A percentile compares a stretch with the other conserved stretches of the same genome.
phyloP scores from a whole-genome alignment of 1,140 invertebrate genomes.

The Trichomalopsis sarcophagae region DNA sequence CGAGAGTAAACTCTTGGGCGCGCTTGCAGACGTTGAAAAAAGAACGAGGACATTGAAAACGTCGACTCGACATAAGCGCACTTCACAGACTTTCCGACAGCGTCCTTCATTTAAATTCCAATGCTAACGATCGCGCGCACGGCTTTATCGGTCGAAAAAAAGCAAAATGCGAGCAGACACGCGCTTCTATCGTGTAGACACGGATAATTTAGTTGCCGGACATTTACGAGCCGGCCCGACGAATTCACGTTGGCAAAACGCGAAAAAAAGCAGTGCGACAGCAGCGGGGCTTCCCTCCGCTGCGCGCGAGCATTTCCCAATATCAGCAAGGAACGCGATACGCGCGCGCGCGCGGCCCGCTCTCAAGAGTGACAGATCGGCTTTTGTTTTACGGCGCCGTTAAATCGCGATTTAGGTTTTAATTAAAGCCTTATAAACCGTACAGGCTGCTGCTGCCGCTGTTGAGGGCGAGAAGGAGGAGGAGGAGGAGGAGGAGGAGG shows the following conservation, averaged over 20 bases:
- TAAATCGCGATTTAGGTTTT: conserved; percentile 68
- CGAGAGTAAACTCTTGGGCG: background rate
- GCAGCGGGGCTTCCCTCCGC: background rate
- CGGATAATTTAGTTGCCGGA: conserved; percentile 41
- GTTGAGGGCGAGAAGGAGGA: background rate
- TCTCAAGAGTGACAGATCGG: conserved; percentile 57
- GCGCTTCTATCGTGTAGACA: conserved; percentile 35
- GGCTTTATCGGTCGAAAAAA: conserved; percentile 16
- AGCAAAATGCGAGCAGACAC: background rate
- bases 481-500: background rate
- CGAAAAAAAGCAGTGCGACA: conserved; percentile 9
- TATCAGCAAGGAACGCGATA: conserved; percentile 51
- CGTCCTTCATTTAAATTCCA: background rate
- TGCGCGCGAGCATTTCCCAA: conserved; percentile 7
- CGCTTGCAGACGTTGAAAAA: background rate
- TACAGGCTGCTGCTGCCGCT: conserved; percentile 41
- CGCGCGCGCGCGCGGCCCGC: conserved; percentile 52
- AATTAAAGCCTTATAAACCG: conserved; percentile 62
- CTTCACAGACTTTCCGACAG: background rate
- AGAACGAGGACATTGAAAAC: background rate
- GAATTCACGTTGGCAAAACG: conserved; percentile 26
- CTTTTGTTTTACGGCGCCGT: conserved; percentile 65
- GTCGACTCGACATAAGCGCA: background rate
- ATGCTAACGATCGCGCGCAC: conserved; percentile 14
- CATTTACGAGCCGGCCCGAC: conserved; percentile 31